Percentiles rank a stretch among this genome's conserved stretches.
These are phyloP conservation scores for Coreius guichenoti DNA, from an alignment of 2,797 vertebrate genomes.

Conservation along the genomic window DNA sequence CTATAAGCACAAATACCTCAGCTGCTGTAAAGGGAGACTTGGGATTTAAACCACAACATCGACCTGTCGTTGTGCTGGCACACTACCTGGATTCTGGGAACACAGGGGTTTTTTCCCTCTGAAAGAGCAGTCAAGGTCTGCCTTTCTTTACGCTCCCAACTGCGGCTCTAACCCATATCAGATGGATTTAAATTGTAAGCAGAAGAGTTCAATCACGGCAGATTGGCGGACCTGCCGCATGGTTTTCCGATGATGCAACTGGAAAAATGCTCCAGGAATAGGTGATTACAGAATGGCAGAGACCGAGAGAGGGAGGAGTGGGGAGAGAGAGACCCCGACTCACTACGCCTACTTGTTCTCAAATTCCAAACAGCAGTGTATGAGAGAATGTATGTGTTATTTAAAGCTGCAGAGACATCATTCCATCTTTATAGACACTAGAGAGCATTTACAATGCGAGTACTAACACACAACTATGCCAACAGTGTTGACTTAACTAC, in stretches of 20 bases:
- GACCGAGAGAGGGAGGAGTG: slow-evolving; percentile 45
- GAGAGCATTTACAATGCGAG: neutral
- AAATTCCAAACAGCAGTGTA: slow-evolving; percentile 57
- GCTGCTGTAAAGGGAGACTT: slow-evolving; percentile 5
- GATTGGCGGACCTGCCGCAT: slow-evolving; percentile 74
- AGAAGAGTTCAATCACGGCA: slow-evolving; percentile 74
- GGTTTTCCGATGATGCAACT: slow-evolving; percentile 83
- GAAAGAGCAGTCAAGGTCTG: slow-evolving; percentile 48
- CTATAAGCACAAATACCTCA: neutral
- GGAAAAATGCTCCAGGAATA: slow-evolving; percentile 84
- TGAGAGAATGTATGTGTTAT: slow-evolving; percentile 43
- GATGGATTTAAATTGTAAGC: slow-evolving; percentile 77
- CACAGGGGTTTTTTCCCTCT: slow-evolving; percentile 5
- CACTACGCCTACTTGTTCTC: slow-evolving; percentile 62
- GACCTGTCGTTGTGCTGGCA: neutral
- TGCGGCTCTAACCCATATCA: slow-evolving; percentile 72
- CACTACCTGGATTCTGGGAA: slow-evolving; percentile 46
- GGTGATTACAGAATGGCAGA: slow-evolving; percentile 78
- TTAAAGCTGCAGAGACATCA: slow-evolving; percentile 35
- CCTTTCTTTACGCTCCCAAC: slow-evolving; percentile 42
- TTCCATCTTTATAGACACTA: slow-evolving; percentile 15
- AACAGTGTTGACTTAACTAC: neutral
- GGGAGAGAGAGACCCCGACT: slow-evolving; percentile 62
- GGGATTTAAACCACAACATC: slow-evolving; percentile 8
- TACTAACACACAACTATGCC: neutral